These are phyloP conservation scores for Gryllus longicercus DNA, from an alignment of 2,888 invertebrate genomes.

Conservation along the genomic window DNA sequence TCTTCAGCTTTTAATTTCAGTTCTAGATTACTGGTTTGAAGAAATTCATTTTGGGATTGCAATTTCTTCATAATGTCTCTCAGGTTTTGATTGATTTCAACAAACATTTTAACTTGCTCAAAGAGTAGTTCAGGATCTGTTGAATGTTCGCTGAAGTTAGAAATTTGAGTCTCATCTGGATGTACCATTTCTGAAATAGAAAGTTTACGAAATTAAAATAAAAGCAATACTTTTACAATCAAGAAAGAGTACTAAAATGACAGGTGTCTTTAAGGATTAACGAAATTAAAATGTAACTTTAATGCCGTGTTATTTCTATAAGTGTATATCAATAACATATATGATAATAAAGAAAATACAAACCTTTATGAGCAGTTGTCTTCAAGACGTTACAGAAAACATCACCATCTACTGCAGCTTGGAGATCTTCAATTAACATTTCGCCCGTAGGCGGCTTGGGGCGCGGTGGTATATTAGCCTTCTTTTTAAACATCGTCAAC, in stretches of 20 bases:
- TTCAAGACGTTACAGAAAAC: slow-evolving; percentile 29
- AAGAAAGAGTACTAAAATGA: background rate
- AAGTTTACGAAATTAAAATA: background rate
- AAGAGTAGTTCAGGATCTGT: slow-evolving; percentile 41
- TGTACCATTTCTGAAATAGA: background rate
- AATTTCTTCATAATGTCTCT: slow-evolving; percentile 43
- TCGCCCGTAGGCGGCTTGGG: slow-evolving; percentile 36
- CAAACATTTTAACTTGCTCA: slow-evolving; percentile 41
- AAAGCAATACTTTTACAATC: background rate
- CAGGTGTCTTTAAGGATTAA: no score
- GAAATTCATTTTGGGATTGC: slow-evolving; percentile 41
- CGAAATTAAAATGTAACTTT: no score
- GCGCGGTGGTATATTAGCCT: slow-evolving; percentile 35
- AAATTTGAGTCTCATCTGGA: background rate
- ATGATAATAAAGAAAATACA: no score
- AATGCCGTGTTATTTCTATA: no score
- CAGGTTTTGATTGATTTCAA: slow-evolving; percentile 44
- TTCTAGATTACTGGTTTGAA: slow-evolving; percentile 43
- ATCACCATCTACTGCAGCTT: slow-evolving; percentile 33
- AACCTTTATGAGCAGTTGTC: no score
- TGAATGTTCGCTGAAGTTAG: background rate
- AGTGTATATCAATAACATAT: no score
- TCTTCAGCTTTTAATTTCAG: slow-evolving; percentile 46
- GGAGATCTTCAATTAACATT: slow-evolving; percentile 36
- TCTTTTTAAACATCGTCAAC: slow-evolving; percentile 37